Base-by-base conservation (phyloP, 2,888 invertebrate species). In the Saturnia japonica region DNA sequence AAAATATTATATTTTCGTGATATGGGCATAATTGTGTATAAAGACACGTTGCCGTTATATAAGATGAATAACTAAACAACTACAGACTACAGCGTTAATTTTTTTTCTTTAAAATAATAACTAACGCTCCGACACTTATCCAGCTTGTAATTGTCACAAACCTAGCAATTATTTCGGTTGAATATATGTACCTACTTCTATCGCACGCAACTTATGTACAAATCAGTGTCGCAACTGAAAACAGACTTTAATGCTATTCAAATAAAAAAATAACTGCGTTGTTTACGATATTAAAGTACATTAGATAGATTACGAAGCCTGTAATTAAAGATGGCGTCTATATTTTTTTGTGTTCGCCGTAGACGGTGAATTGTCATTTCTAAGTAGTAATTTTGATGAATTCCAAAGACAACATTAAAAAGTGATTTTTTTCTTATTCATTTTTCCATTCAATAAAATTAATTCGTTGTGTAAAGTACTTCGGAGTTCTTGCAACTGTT, bases 141-240 rank as follows among this genome's bases (percentile, higher is more conserved):
- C 76, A 78, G 72, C 71, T 73, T 76, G 86, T 84, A 89, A 89
- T 89, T 88, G 88, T 89, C 89, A 85, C 83, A 83, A 77, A 85
- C 79, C 80, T 81, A 80, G 84, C 87, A 90, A 89, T 90, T 77
- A 77, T 74, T 73, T 74, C 72, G 74, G 79, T 80, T 81, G 81
- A 34, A 34, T 34, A 34, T 34, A 34, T 82, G 83, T 82, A 77
- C 79, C 80, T 76, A 78, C 78, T 62, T 75, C 75, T 77, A 60
- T 60, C 57, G 73, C 74, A 76, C 77, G 42, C 45, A 83, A 87
- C 85, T 88, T 87, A 85, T 87, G 82, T 81, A 45, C 72, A 80
- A 82, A 83, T 81, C 54, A 67, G 81, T 74, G 67, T 73, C 73
- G 57, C 69, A 72, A 74, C 73, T 75, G 69, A 82, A 82, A 82